Evolutionary conservation across 2,888 invertebrate genomes (phyloP).

Genomic region (Agrochola lota): DNA sequence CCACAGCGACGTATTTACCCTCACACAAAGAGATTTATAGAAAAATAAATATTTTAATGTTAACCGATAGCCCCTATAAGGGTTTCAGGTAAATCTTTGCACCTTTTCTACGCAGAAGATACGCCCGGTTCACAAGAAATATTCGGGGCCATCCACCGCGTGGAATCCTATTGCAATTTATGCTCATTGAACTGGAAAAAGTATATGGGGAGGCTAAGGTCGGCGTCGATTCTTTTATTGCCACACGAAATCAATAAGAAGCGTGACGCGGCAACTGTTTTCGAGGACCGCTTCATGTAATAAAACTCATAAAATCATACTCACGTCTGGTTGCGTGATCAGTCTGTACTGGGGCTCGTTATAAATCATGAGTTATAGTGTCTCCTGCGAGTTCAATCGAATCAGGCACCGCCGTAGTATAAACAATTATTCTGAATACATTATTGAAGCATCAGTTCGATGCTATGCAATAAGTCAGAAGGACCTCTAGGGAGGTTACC

Average conservation of each 20-base stretch:
- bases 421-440: slow-evolving; percentile 88
- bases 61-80: slow-evolving; percentile 78
- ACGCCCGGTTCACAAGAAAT: slow-evolving; percentile 80
- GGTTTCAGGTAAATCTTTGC: slow-evolving; percentile 84
- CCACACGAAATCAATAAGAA: slow-evolving; percentile 86
- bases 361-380: slow-evolving; percentile 74
- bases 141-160: slow-evolving; percentile 84
- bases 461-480: slow-evolving; percentile 86
- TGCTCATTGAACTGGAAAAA: slow-evolving; percentile 88
- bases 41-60: slow-evolving; percentile 79
- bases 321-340: slow-evolving; percentile 67
- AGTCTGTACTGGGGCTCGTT: slow-evolving; percentile 55
- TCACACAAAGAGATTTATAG: slow-evolving; percentile 57
- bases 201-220: slow-evolving; percentile 87
- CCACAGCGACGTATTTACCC: slow-evolving; percentile 47
- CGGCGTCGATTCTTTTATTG: slow-evolving; percentile 88
- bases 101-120: slow-evolving; percentile 82
- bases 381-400: slow-evolving; percentile 81
- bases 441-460: slow-evolving; percentile 82
- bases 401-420: slow-evolving; percentile 70
- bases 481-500: slow-evolving; percentile 82
- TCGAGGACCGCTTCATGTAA: slow-evolving; percentile 70
- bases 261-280: slow-evolving; percentile 81
- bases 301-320: slow-evolving; percentile 76
- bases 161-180: slow-evolving; percentile 90